Evolutionary conservation across 1,140 invertebrate genomes (phyloP).

Genomic region (Linepithema humile): DNA sequence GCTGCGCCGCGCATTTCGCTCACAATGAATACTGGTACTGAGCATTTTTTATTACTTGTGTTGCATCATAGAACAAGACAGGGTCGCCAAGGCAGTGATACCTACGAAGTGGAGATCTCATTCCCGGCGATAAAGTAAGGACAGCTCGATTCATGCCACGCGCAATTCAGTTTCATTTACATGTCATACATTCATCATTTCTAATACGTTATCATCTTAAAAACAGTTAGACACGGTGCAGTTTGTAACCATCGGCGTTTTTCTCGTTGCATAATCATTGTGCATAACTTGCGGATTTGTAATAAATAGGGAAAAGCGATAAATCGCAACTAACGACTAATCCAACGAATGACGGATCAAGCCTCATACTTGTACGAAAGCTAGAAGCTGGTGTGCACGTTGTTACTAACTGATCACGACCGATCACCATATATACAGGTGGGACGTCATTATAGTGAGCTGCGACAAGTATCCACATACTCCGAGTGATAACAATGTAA

Average conservation of each 20-base stretch:
- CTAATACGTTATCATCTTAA: constrained; percentile 40
- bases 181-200: constrained; percentile 31
- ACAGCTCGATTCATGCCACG: constrained; percentile 62
- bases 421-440: constrained; percentile 27
- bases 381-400: constrained; percentile 64
- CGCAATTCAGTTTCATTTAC: constrained; percentile 55
- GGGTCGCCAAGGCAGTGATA: constrained; percentile 87
- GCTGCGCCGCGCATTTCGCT: not conserved
- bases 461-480: constrained; percentile 21
- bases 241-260: not conserved
- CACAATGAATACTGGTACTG: constrained; percentile 59
- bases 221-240: not conserved
- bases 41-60: constrained; percentile 76
- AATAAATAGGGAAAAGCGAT: not conserved
- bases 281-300: constrained; percentile 5
- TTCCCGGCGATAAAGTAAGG: constrained; percentile 97
- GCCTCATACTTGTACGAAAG: constrained; percentile 5
- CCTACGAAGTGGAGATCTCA: constrained; percentile 94
- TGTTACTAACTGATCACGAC: constrained; percentile 66
- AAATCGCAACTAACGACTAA: constrained; percentile 47
- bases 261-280: not conserved
- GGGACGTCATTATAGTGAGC: constrained; percentile 36
- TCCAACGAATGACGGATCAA: constrained; percentile 21
- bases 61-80: constrained; percentile 83
- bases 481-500: constrained; percentile 52